Evolutionary conservation across 2,888 invertebrate species (phyloP).

Genomic region (Latrodectus hesperus): DNA sequence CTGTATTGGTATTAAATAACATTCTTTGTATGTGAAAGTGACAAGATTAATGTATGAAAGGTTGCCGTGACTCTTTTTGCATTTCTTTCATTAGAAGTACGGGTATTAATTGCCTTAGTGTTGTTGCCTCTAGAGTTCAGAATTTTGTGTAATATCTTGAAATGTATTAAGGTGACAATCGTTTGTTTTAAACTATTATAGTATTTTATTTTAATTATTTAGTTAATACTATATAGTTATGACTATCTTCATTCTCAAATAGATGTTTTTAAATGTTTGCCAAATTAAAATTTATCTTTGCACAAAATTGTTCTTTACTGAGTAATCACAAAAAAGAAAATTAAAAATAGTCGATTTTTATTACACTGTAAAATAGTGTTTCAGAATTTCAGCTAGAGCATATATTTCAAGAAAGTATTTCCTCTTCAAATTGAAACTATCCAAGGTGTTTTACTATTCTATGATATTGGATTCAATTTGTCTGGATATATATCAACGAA

Average conservation of each 20-base stretch:
- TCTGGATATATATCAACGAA: slow-evolving; percentile 51
- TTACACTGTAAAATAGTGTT: slow-evolving; percentile 37
- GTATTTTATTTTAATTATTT: slow-evolving; percentile 19
- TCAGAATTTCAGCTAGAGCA: slow-evolving; percentile 23
- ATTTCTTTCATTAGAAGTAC: slow-evolving; percentile 48
- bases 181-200: slow-evolving; percentile 30
- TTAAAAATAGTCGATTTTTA: background rate
- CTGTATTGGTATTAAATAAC: background rate
- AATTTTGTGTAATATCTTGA: slow-evolving; percentile 13
- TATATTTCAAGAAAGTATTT: slow-evolving; percentile 46
- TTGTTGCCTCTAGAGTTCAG: slow-evolving; percentile 43
- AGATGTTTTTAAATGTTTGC: slow-evolving; percentile 1
- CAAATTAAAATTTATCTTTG: background rate
- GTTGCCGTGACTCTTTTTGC: slow-evolving; percentile 39
- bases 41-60: slow-evolving; percentile 17
- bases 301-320: slow-evolving; percentile 13
- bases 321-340: background rate
- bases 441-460: background rate
- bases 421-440: slow-evolving; percentile 33
- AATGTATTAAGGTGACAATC: slow-evolving; percentile 45
- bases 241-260: background rate
- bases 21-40: background rate
- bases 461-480: slow-evolving; percentile 27
- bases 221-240: slow-evolving; percentile 3
- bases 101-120: slow-evolving; percentile 55